A percentile compares a stretch with the other conserved stretches of the same genome.
These are phyloP conservation scores for Sturnira hondurensis DNA, from an alignment of 2,113 vertebrate species.

Conservation along the genomic window DNA sequence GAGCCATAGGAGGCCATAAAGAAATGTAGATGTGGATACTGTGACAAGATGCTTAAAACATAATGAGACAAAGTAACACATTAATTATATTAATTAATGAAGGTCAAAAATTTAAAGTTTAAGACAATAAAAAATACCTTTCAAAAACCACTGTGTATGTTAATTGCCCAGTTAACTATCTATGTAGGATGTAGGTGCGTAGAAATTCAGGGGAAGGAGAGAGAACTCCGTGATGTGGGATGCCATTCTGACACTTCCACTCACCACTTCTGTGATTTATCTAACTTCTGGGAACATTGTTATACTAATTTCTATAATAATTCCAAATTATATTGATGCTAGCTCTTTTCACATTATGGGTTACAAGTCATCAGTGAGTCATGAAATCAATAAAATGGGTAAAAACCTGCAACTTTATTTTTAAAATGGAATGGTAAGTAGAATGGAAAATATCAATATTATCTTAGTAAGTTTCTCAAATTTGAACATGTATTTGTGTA, in stretches of 20 bases:
- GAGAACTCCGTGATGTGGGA: background rate
- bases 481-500: background rate
- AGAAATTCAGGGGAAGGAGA: background rate
- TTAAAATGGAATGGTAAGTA: background rate
- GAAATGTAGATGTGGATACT: background rate
- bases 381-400: slow-evolving; percentile 9
- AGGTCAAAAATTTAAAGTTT: background rate
- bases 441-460: background rate
- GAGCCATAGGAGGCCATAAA: background rate
- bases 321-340: background rate
- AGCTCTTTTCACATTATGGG: background rate
- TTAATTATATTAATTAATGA: background rate
- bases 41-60: background rate
- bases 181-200: background rate
- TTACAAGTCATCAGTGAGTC: background rate
- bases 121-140: background rate
- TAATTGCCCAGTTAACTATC: background rate
- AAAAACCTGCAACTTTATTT: background rate
- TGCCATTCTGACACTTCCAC: background rate
- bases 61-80: background rate
- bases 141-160: background rate
- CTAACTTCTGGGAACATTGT: background rate
- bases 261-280: background rate
- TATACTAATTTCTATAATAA: background rate
- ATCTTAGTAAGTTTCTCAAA: background rate